Conservation (phyloP, 2,113 vertebrate genomes). For the Serinus canaria region DNA sequence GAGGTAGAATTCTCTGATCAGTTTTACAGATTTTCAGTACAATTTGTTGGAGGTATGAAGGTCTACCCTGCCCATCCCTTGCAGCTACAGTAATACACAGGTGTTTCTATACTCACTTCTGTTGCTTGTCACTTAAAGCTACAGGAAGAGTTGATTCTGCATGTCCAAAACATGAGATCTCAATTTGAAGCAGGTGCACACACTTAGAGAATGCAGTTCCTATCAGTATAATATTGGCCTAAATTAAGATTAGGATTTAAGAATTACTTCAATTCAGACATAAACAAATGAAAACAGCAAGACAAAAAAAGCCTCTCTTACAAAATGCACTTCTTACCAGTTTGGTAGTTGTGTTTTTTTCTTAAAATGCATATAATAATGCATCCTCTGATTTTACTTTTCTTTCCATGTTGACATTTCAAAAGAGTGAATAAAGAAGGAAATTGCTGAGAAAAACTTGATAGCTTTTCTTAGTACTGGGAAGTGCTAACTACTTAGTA, state of each 20-base stretch:
- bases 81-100: background rate
- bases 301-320: background rate
- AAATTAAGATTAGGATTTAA: background rate
- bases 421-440: background rate
- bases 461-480: background rate
- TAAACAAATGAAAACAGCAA: background rate
- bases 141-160: background rate
- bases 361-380: background rate
- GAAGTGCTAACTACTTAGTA: background rate
- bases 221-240: background rate
- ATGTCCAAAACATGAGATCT: background rate
- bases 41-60: background rate
- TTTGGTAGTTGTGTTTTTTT: background rate
- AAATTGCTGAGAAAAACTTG: background rate
- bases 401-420: background rate
- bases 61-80: background rate
- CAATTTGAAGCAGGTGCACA: background rate
- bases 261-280: background rate
- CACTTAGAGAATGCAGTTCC: background rate
- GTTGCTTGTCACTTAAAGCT: background rate
- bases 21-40: background rate
- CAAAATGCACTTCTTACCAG: background rate
- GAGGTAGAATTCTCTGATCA: background rate
- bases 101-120: background rate
- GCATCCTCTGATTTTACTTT: background rate